These are phyloP conservation scores for Eumeta japonica DNA, from an alignment of 1,140 invertebrate species.

Conservation along the genomic window DNA sequence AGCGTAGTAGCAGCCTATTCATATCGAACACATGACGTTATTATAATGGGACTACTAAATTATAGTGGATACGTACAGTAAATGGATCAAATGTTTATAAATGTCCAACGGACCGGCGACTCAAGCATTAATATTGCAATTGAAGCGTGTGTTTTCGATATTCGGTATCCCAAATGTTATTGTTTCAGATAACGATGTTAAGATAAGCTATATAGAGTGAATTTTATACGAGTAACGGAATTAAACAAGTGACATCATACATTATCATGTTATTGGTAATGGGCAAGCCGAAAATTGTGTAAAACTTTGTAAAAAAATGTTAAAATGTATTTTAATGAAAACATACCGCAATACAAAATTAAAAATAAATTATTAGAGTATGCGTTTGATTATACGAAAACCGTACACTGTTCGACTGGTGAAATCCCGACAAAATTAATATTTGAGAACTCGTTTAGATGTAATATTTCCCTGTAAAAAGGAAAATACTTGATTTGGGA, in stretches of 20 bases:
- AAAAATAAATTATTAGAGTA: slow-evolving; percentile 6
- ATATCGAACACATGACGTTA: background rate
- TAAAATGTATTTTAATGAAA: slow-evolving; percentile 3
- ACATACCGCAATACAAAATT: background rate
- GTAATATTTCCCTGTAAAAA: background rate
- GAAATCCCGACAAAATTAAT: slow-evolving; percentile 11
- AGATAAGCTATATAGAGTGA: too few relatives aligned
- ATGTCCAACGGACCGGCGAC: background rate
- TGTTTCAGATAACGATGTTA: too few relatives aligned
- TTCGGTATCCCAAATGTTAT: too few relatives aligned
- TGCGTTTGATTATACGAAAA: slow-evolving; percentile 14
- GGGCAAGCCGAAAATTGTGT: slow-evolving; percentile 2
- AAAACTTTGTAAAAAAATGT: slow-evolving; percentile 3
- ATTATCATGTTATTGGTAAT: too few relatives aligned
- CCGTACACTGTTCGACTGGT: slow-evolving; percentile 9
- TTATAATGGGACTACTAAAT: background rate
- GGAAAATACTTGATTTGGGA: background rate
- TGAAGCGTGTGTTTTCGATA: slow-evolving; percentile 1
- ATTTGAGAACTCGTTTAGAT: slow-evolving; percentile 9
- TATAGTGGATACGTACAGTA: slow-evolving; percentile 1
- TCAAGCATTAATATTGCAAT: slow-evolving; percentile 2
- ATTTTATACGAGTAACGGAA: too few relatives aligned
- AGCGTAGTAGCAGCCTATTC: background rate
- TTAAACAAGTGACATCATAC: too few relatives aligned
- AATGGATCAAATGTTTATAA: slow-evolving; percentile 1